Percentiles rank a stretch among this genome's conserved stretches.
Conservation (phyloP, 1,140 invertebrate species). For the Bombus picipes region DNA sequence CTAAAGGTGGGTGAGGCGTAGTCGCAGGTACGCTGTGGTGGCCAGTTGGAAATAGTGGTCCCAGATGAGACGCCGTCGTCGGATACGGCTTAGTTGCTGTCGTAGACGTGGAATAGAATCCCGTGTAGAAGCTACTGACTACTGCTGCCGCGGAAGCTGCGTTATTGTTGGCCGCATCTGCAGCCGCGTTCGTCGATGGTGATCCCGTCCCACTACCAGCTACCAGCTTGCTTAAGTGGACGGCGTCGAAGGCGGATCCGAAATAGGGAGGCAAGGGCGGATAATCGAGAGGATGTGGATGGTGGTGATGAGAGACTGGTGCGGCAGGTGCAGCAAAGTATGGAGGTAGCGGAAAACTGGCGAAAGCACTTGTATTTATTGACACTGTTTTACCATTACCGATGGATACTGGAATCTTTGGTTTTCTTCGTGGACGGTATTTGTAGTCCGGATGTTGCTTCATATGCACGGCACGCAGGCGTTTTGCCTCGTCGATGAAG, state of each 20-base stretch:
- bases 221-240: constrained; percentile 84
- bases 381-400: constrained; percentile 91
- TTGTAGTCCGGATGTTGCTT: constrained; percentile 99
- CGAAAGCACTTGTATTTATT: constrained; percentile 86
- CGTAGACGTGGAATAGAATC: constrained; percentile 70
- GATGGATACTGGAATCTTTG: constrained; percentile 89
- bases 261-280: constrained; percentile 84
- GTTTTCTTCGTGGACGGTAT: constrained; percentile 94
- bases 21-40: constrained; percentile 72
- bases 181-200: constrained; percentile 81
- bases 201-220: constrained; percentile 67
- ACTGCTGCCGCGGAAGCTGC: constrained; percentile 80
- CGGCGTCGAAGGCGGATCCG: constrained; percentile 86
- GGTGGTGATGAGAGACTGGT: constrained; percentile 82
- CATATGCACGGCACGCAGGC: constrained; percentile 97
- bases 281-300: constrained; percentile 77
- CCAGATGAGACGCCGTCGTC: constrained; percentile 73
- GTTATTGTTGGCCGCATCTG: constrained; percentile 49
- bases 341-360: constrained; percentile 83
- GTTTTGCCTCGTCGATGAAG: constrained; percentile 99
- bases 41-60: constrained; percentile 76
- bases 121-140: constrained; percentile 86
- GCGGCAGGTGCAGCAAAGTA: constrained; percentile 83
- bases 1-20: constrained; percentile 25
- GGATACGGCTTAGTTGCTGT: constrained; percentile 63